phyloP scores from a whole-genome alignment of 1,140 invertebrate species.

The Metopolophium dirhodum region DNA sequence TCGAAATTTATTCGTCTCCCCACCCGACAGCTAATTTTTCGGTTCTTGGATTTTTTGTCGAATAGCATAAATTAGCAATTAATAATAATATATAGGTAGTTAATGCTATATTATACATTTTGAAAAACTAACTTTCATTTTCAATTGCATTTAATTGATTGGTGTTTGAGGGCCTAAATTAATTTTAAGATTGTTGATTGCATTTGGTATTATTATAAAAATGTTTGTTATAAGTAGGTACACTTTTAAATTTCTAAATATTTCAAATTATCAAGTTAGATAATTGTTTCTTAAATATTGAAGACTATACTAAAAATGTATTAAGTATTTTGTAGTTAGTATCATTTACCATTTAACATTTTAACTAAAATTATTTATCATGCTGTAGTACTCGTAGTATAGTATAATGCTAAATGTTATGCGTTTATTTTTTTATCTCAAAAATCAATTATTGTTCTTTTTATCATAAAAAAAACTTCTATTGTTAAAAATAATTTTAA shows the following conservation, averaged over 20 bases:
- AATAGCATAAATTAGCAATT: slow-evolving; percentile 3
- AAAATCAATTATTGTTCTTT: not conserved
- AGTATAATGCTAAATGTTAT: not conserved
- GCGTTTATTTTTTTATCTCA: not conserved
- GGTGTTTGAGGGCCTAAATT: not conserved
- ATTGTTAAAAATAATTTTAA: not conserved
- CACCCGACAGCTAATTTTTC: not conserved
- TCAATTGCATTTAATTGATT: not conserved
- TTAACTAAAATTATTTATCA: not conserved
- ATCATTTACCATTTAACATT: too few species aligned
- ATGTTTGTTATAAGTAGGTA: not conserved
- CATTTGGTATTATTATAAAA: not conserved
- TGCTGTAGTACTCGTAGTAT: not conserved
- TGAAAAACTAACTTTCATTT: slow-evolving; percentile 13
- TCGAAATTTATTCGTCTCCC: not conserved
- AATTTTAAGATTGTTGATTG: not conserved
- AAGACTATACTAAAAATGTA: too few species aligned
- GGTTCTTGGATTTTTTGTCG: not conserved
- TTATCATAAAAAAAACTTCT: not conserved
- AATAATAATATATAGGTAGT: not conserved
- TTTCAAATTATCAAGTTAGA: too few species aligned
- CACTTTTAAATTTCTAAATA: too few species aligned
- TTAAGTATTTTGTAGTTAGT: too few species aligned
- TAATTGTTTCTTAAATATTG: too few species aligned
- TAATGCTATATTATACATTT: not conserved